phyloP scores from a whole-genome alignment of 2,113 vertebrate species.

The human (Homo sapiens) region GRCh38 chr2:144409001-144409500 shows the following conservation, averaged over 20 bases:
- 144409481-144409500: constrained; percentile 66
- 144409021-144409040: background rate
- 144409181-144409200: background rate
- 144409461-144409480: constrained; percentile 58
- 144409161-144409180: background rate
- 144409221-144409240: background rate
- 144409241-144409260: background rate
- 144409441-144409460: constrained; percentile 55
- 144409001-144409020: background rate
- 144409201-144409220: background rate
- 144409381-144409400: constrained; percentile 55
- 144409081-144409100: background rate
- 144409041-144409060: background rate
- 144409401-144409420: constrained; percentile 60
- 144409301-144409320: constrained; percentile 35
- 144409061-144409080: background rate
- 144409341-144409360: constrained; percentile 32
- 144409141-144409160: background rate
- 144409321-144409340: constrained; percentile 41
- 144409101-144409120: background rate
- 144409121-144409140: background rate
- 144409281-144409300: background rate
- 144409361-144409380: constrained; percentile 28
- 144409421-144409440: constrained; percentile 65
- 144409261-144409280: constrained; percentile 11